A percentile compares a stretch with the other conserved stretches of the same genome.
Conservation (phyloP, 2,797 vertebrate genomes). For the Dryobates pubescens region DNA sequence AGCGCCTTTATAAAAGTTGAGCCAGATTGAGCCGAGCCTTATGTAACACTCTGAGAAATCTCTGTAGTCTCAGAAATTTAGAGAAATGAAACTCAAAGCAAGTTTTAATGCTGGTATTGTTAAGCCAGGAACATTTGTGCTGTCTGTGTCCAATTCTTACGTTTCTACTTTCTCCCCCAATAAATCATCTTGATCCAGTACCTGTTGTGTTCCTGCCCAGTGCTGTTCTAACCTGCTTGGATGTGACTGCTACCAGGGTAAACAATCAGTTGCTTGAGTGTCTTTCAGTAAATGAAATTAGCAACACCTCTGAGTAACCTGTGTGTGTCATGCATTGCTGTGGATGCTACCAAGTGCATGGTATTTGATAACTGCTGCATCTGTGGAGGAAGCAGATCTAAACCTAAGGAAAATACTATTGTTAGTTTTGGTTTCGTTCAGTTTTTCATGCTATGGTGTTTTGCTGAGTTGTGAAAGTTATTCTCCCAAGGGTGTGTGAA, state of each 20-base stretch:
- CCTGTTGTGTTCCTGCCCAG: neutral
- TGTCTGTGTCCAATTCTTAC: neutral
- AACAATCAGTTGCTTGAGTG: neutral
- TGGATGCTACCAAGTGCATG: neutral
- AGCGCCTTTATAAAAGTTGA: neutral
- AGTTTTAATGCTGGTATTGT: neutral
- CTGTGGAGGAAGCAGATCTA: neutral
- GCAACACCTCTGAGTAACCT: neutral
- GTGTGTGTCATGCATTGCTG: neutral
- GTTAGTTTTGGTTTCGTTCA: no score
- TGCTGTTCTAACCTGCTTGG: neutral
- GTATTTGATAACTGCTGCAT: neutral
- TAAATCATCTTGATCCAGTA: neutral
- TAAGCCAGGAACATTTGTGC: neutral
- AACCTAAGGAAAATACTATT: neutral
- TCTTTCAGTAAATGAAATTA: neutral
- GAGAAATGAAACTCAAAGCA: neutral
- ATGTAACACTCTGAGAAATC: neutral
- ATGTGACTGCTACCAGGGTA: neutral
- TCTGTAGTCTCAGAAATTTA: neutral
- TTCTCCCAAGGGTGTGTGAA: accelerated
- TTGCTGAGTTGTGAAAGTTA: neutral
- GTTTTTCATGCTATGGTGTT: neutral
- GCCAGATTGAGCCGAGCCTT: neutral
- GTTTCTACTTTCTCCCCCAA: neutral